Evolutionary conservation across 2,888 invertebrate genomes (phyloP), one percentile per base, ranked within the genome.

Genomic region (Zelleria hepariella): DNA sequence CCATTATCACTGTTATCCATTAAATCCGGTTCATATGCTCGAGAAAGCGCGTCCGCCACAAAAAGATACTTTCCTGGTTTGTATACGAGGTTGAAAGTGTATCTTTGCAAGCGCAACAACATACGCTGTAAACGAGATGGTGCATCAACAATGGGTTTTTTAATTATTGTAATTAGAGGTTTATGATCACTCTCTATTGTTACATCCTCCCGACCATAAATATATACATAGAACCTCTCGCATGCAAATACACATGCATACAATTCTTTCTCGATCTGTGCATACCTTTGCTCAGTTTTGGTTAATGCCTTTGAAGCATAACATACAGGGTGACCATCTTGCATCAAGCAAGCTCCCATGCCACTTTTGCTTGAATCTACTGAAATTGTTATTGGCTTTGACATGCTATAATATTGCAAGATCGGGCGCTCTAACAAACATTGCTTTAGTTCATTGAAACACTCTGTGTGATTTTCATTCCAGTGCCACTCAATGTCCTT

Each of bases 261-360:
- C n/a, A 59, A 56, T 51, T 59, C 59, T 23, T 59, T 59, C 26
- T 59, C 59, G 4, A 59, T 59, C 18, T 59, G 59, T 1, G 59
- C 56, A 27, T 58, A 23, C 25, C 48, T n/a, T 48, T 53, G 27
- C 27, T 51, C 27, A 18, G 20, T 26, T 20, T 10, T 62, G 48
- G 61, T 62, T 6, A 68, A 23, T 7, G 66, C 57, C 25, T 60
- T 62, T 1, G 67, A 65, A 0, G 65, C 65, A 32, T 65, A 68
- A 42, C 61, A 64, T 1, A 68, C 65, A 1, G 66, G 68, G 1
- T 49, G 20, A 24, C 58, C 52, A 21, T 65, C 42, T 59, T 67
- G 67, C 52, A 67, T 23, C 4, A 67, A 52, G 58, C 62, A 62
- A 0, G 67, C 67, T 0, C 68, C 67, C 15, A 68, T 42, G 0